Evolutionary conservation across 2,797 vertebrate genomes (phyloP), one percentile per base, ranked within the genome.

Genomic region (Lepus townsendii): DNA sequence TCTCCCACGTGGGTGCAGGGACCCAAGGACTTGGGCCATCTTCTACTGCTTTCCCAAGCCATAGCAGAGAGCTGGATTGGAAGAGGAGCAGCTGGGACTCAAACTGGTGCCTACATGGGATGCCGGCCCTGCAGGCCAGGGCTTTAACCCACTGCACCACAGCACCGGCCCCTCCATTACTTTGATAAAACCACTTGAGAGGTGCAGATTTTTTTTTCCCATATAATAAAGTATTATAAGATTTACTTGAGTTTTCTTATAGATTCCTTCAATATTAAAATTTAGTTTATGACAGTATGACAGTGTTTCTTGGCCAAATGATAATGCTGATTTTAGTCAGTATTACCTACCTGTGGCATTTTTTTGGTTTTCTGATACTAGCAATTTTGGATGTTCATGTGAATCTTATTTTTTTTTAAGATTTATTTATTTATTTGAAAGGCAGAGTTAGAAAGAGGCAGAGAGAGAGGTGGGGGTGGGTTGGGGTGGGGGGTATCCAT

Each of bases 231-330:
- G 5, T 93, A 66, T 73, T 52, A 60, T 11, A 68, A 71, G 20
- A 82, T 82, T 79, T 22, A 38, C 76, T 50, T 78, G 35, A 88
- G 32, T 83, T 4, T 24, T 76, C 42, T 32, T 89, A 13, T 92
- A 62, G 75, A 71, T 82, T 57, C 83, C 52, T 82, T 92, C 75
- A 76, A 8, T 60, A 11, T 84, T 75, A 85, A 54, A 42, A 47
- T 75, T 17, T 88, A 3, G 13, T 62, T 62, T 78, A 38, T 24
- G 75, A 76, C 60, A 93, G 83, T 78, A 38, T 24, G 75, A 76
- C 60, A 93, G 83, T 75, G 72, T 68, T 86, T 78, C 54, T 94
- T 79, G 54, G 75, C 63, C 22, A 91, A 88, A 72, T 88, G 38
- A 7, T 78, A 47, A 7, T 42, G 42, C 66, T 88, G 30, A 19